Evolutionary conservation across 1,140 invertebrate genomes (phyloP).

Genomic region (Cylas formicarius): DNA sequence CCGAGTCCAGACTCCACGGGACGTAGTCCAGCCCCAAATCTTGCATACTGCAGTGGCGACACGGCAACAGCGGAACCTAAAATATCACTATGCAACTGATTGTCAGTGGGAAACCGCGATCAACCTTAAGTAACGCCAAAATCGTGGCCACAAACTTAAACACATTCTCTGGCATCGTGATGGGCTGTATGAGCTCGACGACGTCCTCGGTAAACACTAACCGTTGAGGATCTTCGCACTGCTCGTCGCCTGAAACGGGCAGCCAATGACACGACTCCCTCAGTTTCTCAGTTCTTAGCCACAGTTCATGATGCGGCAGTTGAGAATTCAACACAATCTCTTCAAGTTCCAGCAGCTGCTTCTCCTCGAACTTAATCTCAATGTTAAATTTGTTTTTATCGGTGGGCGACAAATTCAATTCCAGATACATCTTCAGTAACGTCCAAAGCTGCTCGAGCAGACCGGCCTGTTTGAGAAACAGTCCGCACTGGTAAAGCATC

Average conservation of each 20-base stretch:
- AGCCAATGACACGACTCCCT: conserved; percentile 56
- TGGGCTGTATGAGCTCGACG: conserved; percentile 55
- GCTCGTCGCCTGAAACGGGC: conserved; percentile 34
- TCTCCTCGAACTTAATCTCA: conserved; percentile 44
- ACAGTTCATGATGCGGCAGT: conserved; percentile 58
- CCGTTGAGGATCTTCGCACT: conserved; percentile 45
- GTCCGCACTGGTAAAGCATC: conserved; percentile 52
- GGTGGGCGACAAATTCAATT: conserved; percentile 47
- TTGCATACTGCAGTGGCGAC: conserved; percentile 42
- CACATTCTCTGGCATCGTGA: conserved; percentile 47
- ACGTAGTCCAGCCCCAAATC: conserved; percentile 44
- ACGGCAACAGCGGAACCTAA: conserved; percentile 48
- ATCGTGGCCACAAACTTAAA: conserved; percentile 49
- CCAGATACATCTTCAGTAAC: conserved; percentile 51
- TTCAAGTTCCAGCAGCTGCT: conserved; percentile 53
- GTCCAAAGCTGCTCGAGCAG: conserved; percentile 59
- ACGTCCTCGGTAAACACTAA: conserved; percentile 56
- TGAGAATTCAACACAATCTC: conserved; percentile 53
- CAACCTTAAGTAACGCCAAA: conserved; percentile 49
- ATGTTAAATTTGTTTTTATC: conserved; percentile 42
- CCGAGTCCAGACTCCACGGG: conserved; percentile 47
- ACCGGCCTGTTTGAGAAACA: conserved; percentile 59
- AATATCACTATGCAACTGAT: not conserved
- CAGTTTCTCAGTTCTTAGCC: conserved; percentile 57
- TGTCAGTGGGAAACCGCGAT: not conserved